Evolutionary conservation across 1,140 invertebrate genomes (phyloP).

Genomic region (Lamellibrachia luymesi): DNA sequence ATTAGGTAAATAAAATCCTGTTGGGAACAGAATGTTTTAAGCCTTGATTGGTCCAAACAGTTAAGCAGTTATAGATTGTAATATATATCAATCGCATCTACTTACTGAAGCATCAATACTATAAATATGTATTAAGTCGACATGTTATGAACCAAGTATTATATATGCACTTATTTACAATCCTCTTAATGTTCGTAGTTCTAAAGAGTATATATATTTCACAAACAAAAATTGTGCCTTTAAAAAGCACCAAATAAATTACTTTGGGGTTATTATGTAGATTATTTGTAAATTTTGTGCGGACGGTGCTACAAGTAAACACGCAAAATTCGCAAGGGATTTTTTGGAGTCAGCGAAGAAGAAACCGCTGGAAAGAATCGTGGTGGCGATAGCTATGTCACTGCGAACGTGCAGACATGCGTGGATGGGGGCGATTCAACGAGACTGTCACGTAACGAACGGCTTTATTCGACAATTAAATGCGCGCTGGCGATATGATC

Average conservation of each 20-base stretch:
- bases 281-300: too few relatives aligned
- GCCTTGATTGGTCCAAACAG: neutral
- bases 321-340: too few relatives aligned
- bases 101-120: neutral
- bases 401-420: neutral
- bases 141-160: neutral
- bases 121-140: neutral
- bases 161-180: neutral
- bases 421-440: neutral
- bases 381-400: neutral
- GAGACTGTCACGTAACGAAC: neutral
- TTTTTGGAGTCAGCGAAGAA: too few relatives aligned
- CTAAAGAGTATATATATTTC: too few relatives aligned
- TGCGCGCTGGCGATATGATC: neutral
- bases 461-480: constrained; percentile 1
- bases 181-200: too few relatives aligned
- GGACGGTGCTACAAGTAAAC: too few relatives aligned
- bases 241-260: too few relatives aligned
- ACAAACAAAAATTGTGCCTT: too few relatives aligned
- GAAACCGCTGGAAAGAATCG: too few relatives aligned
- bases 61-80: neutral
- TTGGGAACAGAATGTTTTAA: neutral
- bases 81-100: neutral
- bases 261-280: too few relatives aligned
- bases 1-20: too few relatives aligned